phyloP scores from a whole-genome alignment of 2,113 vertebrate genomes.

The Sinocyclocheilus anophthalmus region DNA sequence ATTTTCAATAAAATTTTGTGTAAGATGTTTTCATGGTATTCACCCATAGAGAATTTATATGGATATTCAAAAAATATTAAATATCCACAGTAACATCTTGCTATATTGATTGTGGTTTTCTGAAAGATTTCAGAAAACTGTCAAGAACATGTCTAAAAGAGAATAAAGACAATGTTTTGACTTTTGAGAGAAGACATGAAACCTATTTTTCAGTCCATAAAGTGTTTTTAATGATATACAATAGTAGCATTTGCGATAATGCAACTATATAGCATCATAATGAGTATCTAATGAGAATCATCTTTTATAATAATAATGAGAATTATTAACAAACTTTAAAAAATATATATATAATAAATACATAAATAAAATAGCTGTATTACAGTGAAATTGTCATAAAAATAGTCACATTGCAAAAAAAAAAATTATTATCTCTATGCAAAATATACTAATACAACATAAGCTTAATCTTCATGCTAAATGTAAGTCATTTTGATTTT shows the following conservation, averaged over 20 bases:
- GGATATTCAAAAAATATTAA: background rate
- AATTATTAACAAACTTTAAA: background rate
- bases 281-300: background rate
- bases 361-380: background rate
- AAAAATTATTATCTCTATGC: background rate
- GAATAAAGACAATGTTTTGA: no score
- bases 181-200: no score
- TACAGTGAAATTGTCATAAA: background rate
- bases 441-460: background rate
- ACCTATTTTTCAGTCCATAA: background rate
- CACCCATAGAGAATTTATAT: background rate
- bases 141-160: background rate
- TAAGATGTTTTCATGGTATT: background rate
- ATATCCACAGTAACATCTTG: background rate
- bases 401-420: background rate
- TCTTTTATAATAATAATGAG: background rate
- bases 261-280: background rate
- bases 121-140: background rate
- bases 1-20: no score
- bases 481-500: slow-evolving; percentile 34
- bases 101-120: background rate
- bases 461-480: background rate
- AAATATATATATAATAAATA: no score
- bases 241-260: background rate
- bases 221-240: background rate